Base-by-base conservation (phyloP, 53 echinoderm and acorn worm genomes). In the Holothuria scabra region DNA sequence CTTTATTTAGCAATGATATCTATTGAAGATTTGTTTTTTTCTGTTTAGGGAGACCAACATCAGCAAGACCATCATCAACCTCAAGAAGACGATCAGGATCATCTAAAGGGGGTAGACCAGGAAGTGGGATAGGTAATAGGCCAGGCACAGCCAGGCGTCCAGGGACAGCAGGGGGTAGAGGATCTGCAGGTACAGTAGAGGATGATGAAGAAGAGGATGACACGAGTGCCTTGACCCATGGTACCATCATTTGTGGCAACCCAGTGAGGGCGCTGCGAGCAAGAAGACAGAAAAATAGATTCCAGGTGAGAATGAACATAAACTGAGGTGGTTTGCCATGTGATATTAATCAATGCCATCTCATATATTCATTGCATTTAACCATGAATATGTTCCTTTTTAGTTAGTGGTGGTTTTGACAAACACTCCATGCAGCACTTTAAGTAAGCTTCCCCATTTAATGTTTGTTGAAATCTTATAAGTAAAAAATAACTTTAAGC, bases 181-280 rank as follows among this genome's bases (percentile, higher is more conserved):
- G 21, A 55, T 14, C 58, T 6, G 65, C 28, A 20, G 37, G 22
- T 38, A 25, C 44, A 5, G 64, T 22, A 34, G 63, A 82, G 9
- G 82, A 82, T 1, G 74, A 84, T 76, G 90, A 85, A 3, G 83
- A 85, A 18, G 84, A 88, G 28, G 93, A 95, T 65, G 96, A 96
- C 65, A 84, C 92, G 0, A 96, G 96, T 86, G 88, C 86, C 32
- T 69, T 96, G 60, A 96, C 96, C 24, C 92, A 96, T 31, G 96
- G 96, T 14, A 90, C 84, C 25, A 88, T 93, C 28, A 79, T 96
- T 20, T 96, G 96, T 88, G 96, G 96, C 7, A 96, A 96, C 84
- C 96, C 96, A 16, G 92, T 93, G 63, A 88, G 92, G 72, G 93
- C 93, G 24, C 86, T 96, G 29, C 84, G 90, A 67, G 91, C 85